These are phyloP conservation scores for Chrosomus eos DNA, from an alignment of 2,797 vertebrate genomes.

Conservation along the genomic window DNA sequence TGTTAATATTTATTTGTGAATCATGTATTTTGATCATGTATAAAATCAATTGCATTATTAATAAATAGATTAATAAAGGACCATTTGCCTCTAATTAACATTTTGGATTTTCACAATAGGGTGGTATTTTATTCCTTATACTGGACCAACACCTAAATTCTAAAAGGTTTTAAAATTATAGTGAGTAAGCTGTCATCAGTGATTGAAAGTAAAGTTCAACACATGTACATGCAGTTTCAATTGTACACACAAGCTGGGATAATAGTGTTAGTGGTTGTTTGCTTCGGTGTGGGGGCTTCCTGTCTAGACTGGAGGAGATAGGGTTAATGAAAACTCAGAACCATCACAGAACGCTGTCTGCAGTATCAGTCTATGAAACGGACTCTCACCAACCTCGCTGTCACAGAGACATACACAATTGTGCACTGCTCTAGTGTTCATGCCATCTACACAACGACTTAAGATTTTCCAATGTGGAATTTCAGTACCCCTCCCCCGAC, in stretches of 20 bases:
- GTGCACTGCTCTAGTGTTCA: not conserved
- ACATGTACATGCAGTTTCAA: constrained; percentile 10
- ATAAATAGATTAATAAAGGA: not conserved
- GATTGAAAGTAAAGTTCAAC: not conserved
- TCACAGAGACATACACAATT: constrained; percentile 49
- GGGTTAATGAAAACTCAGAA: constrained; percentile 78
- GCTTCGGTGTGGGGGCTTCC: constrained; percentile 67
- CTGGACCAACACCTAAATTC: not conserved
- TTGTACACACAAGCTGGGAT: constrained; percentile 44
- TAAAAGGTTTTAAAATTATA: not conserved
- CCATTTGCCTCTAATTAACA: not conserved
- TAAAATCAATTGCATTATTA: not conserved
- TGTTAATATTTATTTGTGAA: no score
- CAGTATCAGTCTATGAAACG: constrained; percentile 64
- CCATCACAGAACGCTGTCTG: constrained; percentile 69
- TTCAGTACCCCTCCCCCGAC: constrained; percentile 38
- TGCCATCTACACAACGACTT: constrained; percentile 52
- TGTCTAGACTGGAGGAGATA: constrained; percentile 83
- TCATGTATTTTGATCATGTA: no score
- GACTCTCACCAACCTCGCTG: constrained; percentile 53
- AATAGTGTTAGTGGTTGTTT: constrained; percentile 69
- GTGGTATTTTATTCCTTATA: not conserved
- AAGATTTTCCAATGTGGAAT: constrained; percentile 72
- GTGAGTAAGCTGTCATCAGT: not conserved
- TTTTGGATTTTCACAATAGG: not conserved